Base-by-base conservation (phyloP, 2,888 invertebrate genomes). In the Nineta flava region DNA sequence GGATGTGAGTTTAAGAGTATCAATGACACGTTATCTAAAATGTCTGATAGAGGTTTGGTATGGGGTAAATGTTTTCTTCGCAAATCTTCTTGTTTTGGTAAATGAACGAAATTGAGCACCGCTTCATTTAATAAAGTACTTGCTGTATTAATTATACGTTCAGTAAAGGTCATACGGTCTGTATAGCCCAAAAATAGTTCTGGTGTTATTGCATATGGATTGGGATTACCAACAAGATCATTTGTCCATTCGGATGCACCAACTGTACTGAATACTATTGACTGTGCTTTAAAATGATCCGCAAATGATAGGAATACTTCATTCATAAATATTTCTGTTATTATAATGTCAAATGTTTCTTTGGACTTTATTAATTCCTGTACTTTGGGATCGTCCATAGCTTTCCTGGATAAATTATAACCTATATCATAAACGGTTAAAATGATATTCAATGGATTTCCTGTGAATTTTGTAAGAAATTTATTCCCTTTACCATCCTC, bases 61-160 rank as follows among this genome's bases (percentile, higher is more conserved):
- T 59, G 53, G 2, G 61, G 61, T 46, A 61, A 60, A 51, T 59
- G 57, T 49, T 49, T 35, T 35, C 26, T 19, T 13, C 10, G 15
- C 2, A 49, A 3, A 4, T 10, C 21, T 9, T 49, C 45, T 32
- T 49, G 48, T 42, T 42, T 42, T 42, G 48, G 48, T 15, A 48
- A 2, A 15, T 34, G 15, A 9, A 16, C 15, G 3, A 47, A 32
- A n/a, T 34, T 17, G 6, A 16, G 17, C 2, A 35, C 15, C 3
- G 10, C 15, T 44, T 64, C 64, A 34, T 57, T 58, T 46, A 57
- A 59, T 45, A 61, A 56, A 2, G 67, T 55, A 45, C 61, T 55
- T 1, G 60, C 50, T 19, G 56, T 53, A 48, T 60, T 60, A 13
- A 53, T 46, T 1, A 58, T n/a, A 32, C 60, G 53, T 42, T 58